Evolutionary conservation across 2,888 invertebrate species (phyloP), one percentile per base, ranked within the genome.

Genomic region (Drosophila flavopinicola): DNA sequence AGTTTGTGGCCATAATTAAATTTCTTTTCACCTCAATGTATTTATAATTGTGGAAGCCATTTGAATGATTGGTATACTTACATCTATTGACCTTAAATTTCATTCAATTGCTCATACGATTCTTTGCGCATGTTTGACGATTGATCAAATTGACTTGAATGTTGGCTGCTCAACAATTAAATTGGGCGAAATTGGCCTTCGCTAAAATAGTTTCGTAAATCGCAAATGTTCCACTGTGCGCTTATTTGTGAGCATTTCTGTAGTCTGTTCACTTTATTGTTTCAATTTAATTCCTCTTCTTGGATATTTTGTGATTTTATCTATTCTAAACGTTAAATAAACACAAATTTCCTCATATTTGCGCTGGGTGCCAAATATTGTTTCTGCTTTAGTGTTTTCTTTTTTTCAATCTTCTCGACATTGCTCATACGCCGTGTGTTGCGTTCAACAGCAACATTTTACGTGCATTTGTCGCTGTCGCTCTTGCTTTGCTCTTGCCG

Each of bases 31-130:
- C 11, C 35, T 53, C 38, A 48, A 35, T 44, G 42, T 17, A 42
- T 44, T 47, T 17, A 42, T 44, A 73, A 56, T 48, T 52, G 4
- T 25, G 27, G 42, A 51, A 37, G 39, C 51, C 59, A 74, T 61
- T 68, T 61, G 30, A 30, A 6, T 6, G n/a, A 44, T 59, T 30
- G 6, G 15, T 33, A 25, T 17, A 59, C 33, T 60, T 53, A 56
- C 53, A 59, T 53, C 64, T 38, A 64, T 71, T 75, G 61, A 75
- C 83, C 85, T 85, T 71, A 61, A 56, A 54, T 44, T 30, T 37
- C n/a, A 24, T 48, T 20, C 6, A n/a, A 13, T 39, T 60, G 24
- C 48, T 29, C 54, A 32, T 35, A 27, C 47, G 39, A 25, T 37
- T 42, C 5, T 38, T 17, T 42, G 52, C 57, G 32, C 44, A 30